Conservation (phyloP, 2,888 invertebrate genomes). For the Aelia acuminata region DNA sequence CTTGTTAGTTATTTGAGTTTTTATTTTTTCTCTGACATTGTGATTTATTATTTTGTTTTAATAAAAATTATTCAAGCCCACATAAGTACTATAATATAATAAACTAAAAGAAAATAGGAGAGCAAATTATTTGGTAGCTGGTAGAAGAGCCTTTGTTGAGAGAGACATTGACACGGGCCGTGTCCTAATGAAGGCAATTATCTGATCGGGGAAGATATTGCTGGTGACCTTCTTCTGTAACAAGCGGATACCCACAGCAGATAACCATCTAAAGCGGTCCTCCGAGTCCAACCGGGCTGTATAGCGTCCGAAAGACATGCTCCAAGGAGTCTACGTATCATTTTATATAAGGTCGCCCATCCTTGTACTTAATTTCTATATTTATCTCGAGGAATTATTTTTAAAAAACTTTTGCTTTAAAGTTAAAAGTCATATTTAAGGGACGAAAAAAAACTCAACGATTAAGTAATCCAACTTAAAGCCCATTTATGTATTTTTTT, state of each 20-base stretch:
- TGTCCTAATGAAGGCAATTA: conserved; percentile 25
- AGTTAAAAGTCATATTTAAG: too few relatives aligned
- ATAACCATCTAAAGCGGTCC: background rate
- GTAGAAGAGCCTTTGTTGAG: background rate
- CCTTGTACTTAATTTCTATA: background rate
- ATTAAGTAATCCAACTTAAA: too few relatives aligned
- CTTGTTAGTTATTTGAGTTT: too few relatives aligned
- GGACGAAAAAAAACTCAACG: too few relatives aligned
- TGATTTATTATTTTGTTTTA: too few relatives aligned
- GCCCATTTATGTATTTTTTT: too few relatives aligned
- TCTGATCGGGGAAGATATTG: background rate
- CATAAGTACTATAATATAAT: too few relatives aligned
- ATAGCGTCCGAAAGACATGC: background rate
- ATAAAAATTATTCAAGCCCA: too few relatives aligned
- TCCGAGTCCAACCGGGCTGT: background rate
- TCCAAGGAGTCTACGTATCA: background rate
- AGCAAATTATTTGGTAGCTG: background rate
- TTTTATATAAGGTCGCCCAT: background rate
- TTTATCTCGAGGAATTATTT: too few relatives aligned
- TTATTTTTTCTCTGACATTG: too few relatives aligned
- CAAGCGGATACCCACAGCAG: background rate
- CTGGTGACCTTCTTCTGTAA: conserved; percentile 17
- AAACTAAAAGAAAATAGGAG: background rate
- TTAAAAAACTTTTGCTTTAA: too few relatives aligned
- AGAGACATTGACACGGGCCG: conserved; percentile 15